Evolutionary conservation across 2,888 invertebrate species (phyloP), one percentile per base, ranked within the genome.

Genomic region (Tinea pellionella): DNA sequence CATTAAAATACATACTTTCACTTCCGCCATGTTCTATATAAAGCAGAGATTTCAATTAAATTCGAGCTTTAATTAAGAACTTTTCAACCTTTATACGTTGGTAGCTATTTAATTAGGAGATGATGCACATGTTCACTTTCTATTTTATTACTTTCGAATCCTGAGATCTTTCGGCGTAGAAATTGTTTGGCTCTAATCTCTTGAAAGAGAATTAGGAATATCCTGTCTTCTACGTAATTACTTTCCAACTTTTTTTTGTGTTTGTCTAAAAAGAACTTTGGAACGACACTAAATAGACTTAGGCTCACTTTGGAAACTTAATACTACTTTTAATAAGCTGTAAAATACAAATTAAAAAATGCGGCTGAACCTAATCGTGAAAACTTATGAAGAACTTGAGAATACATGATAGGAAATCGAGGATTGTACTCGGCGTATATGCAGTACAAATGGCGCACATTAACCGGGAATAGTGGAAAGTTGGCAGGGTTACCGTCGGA

Each of bases 31-130:
- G 37, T 37, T 37, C 11, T 9, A n/a, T 37, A 37, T 37, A 6
- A 37, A 37, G 9, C 37, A 37, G 11, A 37, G 37, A 71, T 75
- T 75, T 75, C 71, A 74, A 77, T 80, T 74, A 74, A 72, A 71
- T 69, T 42, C 19, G n/a, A 71, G 71, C 66, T 78, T 76, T 76
- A 76, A 80, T 80, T 77, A 77, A 73, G 74, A 70, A 15, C 71
- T 72, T 69, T 74, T 79, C 80, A 24, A 37, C 9, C 75, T 78
- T 78, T 69, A 67, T 66, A 64, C 64, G 64, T 65, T 37, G 9
- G 37, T 37, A 37, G 37, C 11, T 37, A 12, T 37, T 37, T 37
- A 6, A 37, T 2, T 37, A 30, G 30, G 6, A 30, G 30, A 7
- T 7, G 6, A 30, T 7, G 9, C 30, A 30, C 30, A 30, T 30